Base-by-base conservation (phyloP, 1,140 invertebrate species). In the Marisa cornuarietis region DNA sequence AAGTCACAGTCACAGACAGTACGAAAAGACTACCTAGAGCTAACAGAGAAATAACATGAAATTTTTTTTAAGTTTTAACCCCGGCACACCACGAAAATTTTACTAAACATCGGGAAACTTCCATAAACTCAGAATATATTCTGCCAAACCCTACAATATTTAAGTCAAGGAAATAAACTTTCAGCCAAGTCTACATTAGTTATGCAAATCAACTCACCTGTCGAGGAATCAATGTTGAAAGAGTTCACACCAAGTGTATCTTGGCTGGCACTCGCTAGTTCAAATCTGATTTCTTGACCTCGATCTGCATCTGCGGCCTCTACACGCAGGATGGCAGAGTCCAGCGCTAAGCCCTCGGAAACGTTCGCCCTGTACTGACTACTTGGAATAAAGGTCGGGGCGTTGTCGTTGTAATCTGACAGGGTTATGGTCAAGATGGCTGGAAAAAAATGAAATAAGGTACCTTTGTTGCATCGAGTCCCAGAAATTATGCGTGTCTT, bases 391-490 rank as follows among this genome's bases (percentile, higher is more conserved):
- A 88, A 88, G 16, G 61, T 63, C 9, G 87, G 87, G 52, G 82
- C 20, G 63, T 88, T 85, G 77, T 88, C 87, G 83, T 88, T 88
- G 69, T 80, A 79, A 78, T 88, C 87, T 16, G 71, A 20, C 16
- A 88, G 66, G 13, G 79, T 83, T 42, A 88, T 72, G 24, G 80
- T 84, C 66, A 88, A 61, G 0, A 82, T 85, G 18, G 81, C 87
- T 87, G 83, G 31, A 83, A 80, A 42, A 49, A n/a, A 66, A 42
- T 0, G n/a, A 54, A 76, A 81, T 5, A 14, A 18, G 1, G 16
- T 42, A 42, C 31, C 31, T 42, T 42, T 42, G 31, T 42, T 42
- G 31, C 0, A 6, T 42, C 31, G 31, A 42, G 31, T 42, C 3
- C 31, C 31, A 42, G 31, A 42, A 42, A 42, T 6, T 42, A 42